Conservation (phyloP, 2,113 vertebrate genomes). For the Chroicocephalus ridibundus region DNA sequence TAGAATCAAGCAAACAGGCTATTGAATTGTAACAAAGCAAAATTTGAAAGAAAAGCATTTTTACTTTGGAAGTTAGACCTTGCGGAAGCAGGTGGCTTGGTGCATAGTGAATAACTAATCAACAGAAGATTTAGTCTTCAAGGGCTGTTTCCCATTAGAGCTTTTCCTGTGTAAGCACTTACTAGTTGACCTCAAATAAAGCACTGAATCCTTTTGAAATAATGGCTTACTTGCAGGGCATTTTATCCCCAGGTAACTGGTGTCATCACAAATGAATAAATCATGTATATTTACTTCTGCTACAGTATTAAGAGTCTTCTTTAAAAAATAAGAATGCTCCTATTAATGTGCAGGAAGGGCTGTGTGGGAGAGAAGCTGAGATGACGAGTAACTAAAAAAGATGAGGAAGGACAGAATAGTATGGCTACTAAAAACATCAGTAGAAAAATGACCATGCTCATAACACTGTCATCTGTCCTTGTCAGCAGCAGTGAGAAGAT, state of each 20-base stretch:
- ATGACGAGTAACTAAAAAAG: not conserved
- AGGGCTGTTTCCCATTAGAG: not conserved
- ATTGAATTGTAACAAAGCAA: not conserved
- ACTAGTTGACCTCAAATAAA: slow-evolving; percentile 6
- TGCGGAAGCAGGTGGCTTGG: not conserved
- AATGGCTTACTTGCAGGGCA: not conserved
- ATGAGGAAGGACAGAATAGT: not conserved
- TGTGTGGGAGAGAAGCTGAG: not conserved
- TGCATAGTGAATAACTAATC: not conserved
- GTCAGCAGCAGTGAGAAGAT: not conserved
- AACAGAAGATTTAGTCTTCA: not conserved
- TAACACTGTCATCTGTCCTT: not conserved
- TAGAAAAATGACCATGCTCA: not conserved
- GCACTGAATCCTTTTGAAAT: slow-evolving; percentile 8
- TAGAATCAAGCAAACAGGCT: not conserved
- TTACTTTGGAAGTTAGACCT: not conserved
- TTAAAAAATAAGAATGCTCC: not conserved
- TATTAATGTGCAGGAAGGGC: not conserved
- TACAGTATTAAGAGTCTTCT: not conserved
- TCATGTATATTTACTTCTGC: not conserved
- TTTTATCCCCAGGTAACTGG: not conserved
- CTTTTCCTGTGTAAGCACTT: slow-evolving; percentile 21
- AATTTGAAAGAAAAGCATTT: not conserved
- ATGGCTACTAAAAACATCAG: not conserved
- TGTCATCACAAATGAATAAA: not conserved